Evolutionary conservation across 2,797 vertebrate species (phyloP), one percentile per base, ranked within the genome.

Genomic region (Odontamblyopus rebecca): DNA sequence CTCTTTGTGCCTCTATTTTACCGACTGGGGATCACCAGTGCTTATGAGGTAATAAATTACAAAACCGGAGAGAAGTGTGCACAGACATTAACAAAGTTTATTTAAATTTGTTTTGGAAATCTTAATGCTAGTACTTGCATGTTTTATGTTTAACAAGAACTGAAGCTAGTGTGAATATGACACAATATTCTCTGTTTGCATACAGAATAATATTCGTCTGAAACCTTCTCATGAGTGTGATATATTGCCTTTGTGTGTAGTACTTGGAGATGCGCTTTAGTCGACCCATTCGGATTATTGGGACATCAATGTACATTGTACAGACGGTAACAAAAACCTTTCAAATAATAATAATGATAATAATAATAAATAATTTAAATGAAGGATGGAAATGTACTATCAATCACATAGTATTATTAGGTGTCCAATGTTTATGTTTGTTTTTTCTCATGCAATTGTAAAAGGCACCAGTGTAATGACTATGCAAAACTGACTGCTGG

Each of bases 1-100:
- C 30, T 95, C 30, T 95, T 95, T 35, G 93, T 95, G 61, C 94
- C 94, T 0, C 71, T 95, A 13, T 95, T 95, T 83, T 95, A 95
- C 83, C 90, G 93, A 23, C 85, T 95, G 64, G 85, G 77, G 23
- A 92, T 94, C 89, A 95, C 94, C 83, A 95, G 94, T 35, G 91
- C 93, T 54, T 95, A 95, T 26, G 94, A 95, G 93, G 94, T 95
- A 88, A 85, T 82, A 44, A 76, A 12, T n/a, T 16, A 63, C 8
- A 73, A 27, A 0, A 54, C 8, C 50, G 6, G 0, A 35, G 8
- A 13, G 6, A 51, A 50, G 0, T 7, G 3, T 51, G 30, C 53
- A 29, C 30, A 54, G 5, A 16, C 41, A 61, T 29, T 9, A 60
- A 67, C 7, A 74, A 38, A 72, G 19, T 11, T 61, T 30, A 62